Evolutionary conservation across 1,140 invertebrate species (phyloP).

Genomic region (Drosophila eugracilis): DNA sequence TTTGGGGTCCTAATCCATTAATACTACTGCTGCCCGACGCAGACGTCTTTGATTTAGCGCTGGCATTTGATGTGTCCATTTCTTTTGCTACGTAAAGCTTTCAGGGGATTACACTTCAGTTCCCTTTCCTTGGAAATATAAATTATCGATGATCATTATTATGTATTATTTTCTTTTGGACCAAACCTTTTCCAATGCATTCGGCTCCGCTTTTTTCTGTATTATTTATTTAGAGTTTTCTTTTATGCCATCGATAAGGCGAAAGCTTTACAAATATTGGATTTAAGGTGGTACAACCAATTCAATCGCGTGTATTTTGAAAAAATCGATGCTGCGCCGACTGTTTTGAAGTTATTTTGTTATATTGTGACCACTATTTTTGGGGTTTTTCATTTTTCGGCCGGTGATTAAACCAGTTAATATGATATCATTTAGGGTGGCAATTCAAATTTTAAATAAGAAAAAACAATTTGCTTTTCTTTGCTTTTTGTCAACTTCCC

Average conservation of each 20-base stretch:
- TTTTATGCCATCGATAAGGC: not conserved
- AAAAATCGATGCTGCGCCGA: slow-evolving; percentile 44
- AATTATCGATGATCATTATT: slow-evolving; percentile 33
- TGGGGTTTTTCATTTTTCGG: not conserved
- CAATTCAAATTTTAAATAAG: not conserved
- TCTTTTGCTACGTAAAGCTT: slow-evolving; percentile 32
- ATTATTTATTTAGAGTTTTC: not conserved
- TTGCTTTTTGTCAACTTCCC: not conserved
- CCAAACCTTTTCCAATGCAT: slow-evolving; percentile 32
- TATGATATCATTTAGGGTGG: too few relatives aligned
- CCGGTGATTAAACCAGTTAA: not conserved
- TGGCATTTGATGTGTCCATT: slow-evolving; percentile 56
- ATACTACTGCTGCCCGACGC: slow-evolving; percentile 35
- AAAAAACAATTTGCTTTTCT: not conserved
- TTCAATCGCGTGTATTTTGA: slow-evolving; percentile 14
- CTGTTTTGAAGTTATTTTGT: slow-evolving; percentile 15
- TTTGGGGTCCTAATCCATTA: slow-evolving; percentile 24
- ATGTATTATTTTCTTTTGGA: not conserved
- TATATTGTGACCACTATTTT: not conserved
- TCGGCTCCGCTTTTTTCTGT: slow-evolving; percentile 4
- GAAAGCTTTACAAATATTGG: slow-evolving; percentile 5
- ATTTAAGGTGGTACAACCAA: not conserved
- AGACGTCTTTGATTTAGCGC: slow-evolving; percentile 41
- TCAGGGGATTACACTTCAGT: slow-evolving; percentile 21
- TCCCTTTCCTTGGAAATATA: slow-evolving; percentile 21